Conservation (phyloP, 2,113 vertebrate genomes). For the Ploceus nigricollis region DNA sequence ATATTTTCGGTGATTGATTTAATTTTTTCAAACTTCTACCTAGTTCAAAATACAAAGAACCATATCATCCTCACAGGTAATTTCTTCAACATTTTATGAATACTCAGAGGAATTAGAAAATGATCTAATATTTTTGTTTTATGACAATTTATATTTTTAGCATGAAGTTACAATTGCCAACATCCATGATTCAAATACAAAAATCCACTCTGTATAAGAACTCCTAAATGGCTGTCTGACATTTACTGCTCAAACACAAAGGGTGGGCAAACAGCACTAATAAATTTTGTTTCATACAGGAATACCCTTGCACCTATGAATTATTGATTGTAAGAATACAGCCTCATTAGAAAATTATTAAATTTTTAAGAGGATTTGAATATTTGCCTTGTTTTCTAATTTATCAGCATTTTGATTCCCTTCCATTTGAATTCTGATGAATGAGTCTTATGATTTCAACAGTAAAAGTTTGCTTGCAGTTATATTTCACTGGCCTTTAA, state of each 20-base stretch:
- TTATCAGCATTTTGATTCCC: conserved; percentile 4
- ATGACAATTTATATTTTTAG: background rate
- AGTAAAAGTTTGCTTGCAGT: conserved; percentile 26
- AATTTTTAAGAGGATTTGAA: background rate
- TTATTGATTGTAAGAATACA: background rate
- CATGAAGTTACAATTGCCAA: background rate
- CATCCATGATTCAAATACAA: background rate
- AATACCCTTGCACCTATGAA: background rate
- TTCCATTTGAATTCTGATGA: background rate
- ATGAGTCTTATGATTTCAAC: conserved; percentile 1
- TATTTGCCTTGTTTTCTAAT: background rate
- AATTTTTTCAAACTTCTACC: background rate
- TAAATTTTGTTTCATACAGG: background rate
- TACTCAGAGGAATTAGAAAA: background rate
- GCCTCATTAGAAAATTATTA: background rate
- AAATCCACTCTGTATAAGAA: background rate
- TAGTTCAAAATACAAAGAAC: background rate
- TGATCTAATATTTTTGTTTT: background rate
- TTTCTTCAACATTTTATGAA: background rate
- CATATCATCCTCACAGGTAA: too few relatives aligned
- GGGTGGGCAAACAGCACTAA: background rate
- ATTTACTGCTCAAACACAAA: background rate
- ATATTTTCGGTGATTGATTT: background rate
- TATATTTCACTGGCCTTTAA: conserved; percentile 50
- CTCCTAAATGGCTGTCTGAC: background rate